These are phyloP conservation scores for Tenualosa thibaudeaui DNA, from an alignment of 2,797 vertebrate species.

Conservation along the genomic window DNA sequence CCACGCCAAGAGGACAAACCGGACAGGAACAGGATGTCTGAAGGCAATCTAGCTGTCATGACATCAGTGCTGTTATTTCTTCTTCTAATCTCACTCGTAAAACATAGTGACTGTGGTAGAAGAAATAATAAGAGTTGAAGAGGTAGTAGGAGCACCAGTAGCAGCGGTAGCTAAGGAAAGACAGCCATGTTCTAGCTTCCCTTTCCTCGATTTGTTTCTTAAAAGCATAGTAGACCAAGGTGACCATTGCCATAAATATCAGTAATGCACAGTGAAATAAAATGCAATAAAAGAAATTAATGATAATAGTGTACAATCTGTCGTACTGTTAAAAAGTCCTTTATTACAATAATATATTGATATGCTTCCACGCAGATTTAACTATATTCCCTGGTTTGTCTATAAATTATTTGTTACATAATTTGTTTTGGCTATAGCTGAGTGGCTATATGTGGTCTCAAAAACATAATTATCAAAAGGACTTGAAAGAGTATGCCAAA, in stretches of 20 bases:
- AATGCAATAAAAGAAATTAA: not conserved
- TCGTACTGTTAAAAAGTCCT: not conserved
- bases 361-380: not conserved
- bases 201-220: not conserved
- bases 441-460: not conserved
- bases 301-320: not conserved
- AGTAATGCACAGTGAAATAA: not conserved
- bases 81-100: not conserved
- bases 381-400: not conserved
- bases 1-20: not conserved
- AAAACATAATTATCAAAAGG: not conserved
- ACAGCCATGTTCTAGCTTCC: not conserved
- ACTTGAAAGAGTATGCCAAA: not conserved
- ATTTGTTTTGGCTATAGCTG: not conserved
- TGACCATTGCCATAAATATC: not conserved
- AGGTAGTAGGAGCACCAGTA: not conserved
- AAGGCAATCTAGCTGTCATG: conserved; percentile 3
- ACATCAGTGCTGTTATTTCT: not conserved
- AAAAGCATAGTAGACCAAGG: not conserved
- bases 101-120: not conserved
- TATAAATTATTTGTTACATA: too few species aligned
- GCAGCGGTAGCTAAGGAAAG: not conserved
- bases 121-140: not conserved
- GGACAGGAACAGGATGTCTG: not conserved
- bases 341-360: not conserved